A percentile compares a stretch with the other conserved stretches of the same genome.
These are phyloP conservation scores for Leptarthrus brevirostris DNA, from an alignment of 2,888 invertebrate species.

Conservation along the genomic window DNA sequence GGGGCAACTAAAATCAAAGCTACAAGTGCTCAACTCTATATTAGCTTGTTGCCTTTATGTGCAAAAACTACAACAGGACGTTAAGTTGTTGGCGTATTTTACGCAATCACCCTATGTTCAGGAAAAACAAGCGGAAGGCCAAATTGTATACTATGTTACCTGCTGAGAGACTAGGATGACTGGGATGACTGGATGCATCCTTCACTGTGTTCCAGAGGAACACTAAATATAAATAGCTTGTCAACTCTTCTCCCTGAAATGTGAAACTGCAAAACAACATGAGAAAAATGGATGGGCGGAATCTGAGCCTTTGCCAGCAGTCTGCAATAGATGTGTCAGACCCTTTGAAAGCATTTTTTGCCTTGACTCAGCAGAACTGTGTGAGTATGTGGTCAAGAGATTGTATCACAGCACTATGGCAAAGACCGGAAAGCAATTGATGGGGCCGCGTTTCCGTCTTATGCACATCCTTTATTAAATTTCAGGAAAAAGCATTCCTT, in stretches of 20 bases:
- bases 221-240: slow-evolving; percentile 38
- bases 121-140: slow-evolving; percentile 31
- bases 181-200: neutral
- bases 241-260: slow-evolving; percentile 28
- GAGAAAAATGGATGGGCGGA: slow-evolving; percentile 23
- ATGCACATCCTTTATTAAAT: slow-evolving; percentile 46
- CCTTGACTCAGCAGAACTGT: neutral
- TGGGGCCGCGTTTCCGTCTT: slow-evolving; percentile 22
- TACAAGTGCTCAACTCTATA: slow-evolving; percentile 24
- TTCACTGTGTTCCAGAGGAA: neutral
- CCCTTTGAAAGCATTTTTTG: slow-evolving; percentile 9
- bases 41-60: slow-evolving; percentile 32
- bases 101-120: slow-evolving; percentile 37
- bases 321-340: slow-evolving; percentile 20
- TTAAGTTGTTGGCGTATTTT: slow-evolving; percentile 34
- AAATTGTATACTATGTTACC: neutral
- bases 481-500: slow-evolving; percentile 29
- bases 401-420: neutral
- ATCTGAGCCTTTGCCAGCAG: slow-evolving; percentile 4
- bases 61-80: slow-evolving; percentile 37
- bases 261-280: slow-evolving; percentile 11
- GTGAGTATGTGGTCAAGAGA: slow-evolving; percentile 11
- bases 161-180: neutral
- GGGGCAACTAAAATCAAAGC: slow-evolving; percentile 32
- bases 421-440: slow-evolving; percentile 22